Base-by-base conservation (phyloP, 2,113 vertebrate genomes). In the Phasianus colchicus region DNA sequence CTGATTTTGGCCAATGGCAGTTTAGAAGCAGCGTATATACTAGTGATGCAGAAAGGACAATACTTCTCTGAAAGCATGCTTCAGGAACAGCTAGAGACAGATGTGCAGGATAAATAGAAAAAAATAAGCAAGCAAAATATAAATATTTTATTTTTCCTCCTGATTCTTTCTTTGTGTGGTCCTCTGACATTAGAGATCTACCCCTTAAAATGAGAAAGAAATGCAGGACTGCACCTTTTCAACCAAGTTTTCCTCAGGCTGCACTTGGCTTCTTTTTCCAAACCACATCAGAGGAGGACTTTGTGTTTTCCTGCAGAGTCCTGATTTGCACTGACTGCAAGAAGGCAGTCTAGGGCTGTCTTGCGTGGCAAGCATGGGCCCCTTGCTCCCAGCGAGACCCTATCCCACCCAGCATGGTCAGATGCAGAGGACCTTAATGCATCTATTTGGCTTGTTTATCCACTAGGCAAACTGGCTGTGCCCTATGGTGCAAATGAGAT, bases 241-340 rank as follows among this genome's bases (percentile, higher is more conserved):
- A 1, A 48, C 72, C 91, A 72, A 95, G 76, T 70, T 93, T 88
- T 94, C 86, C 86, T 88, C 61, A 3, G 80, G 86, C 95, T 95
- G 57, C 86, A 71, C 73, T 95, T 96, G 92, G 88, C 88, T 93
- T 19, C 48, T 42, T 83, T 81, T 94, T 82, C 92, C 65, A 88
- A 95, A 92, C 96, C 93, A 95, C 96, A 97, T 96, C 91, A 97
- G 94, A 95, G 92, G 22, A 86, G 43, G 63, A 69, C 80, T 88
- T 86, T n/a, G 76, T 91, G 65, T 95, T 96, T 97, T 90, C 47
- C 73, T 94, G 70, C 76, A 94, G 52, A 54, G 88, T 88, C 76
- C 66, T 84, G 86, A 73, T 96, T 94, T 93, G 76, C 86, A 81
- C 85, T 88, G 90, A 90, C 85, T 95, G 43, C 0, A 0, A 61